Conservation (phyloP, 2,888 invertebrate genomes). For the Sylvicola fuscatus region DNA sequence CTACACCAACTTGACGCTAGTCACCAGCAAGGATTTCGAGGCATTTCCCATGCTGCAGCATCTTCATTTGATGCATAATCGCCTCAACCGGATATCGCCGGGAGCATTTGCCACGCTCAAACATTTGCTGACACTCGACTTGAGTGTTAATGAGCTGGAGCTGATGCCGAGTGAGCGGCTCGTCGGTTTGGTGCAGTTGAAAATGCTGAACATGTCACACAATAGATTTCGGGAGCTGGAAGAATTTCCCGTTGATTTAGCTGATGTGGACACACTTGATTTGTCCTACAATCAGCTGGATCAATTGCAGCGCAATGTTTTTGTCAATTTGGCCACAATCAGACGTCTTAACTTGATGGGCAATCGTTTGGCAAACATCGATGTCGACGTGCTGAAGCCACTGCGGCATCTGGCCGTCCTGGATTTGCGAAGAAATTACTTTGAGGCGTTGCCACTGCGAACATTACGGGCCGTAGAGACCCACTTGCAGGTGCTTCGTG, state of each 20-base stretch:
- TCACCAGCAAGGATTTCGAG: conserved; percentile 70
- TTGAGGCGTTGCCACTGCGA: conserved; percentile 58
- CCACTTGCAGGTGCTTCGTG: conserved; percentile 51
- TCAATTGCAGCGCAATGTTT: conserved; percentile 51
- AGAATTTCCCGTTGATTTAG: conserved; percentile 59
- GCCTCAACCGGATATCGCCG: conserved; percentile 59
- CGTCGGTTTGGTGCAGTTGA: conserved; percentile 50
- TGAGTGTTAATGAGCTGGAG: conserved; percentile 66
- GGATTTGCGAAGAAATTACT: conserved; percentile 65
- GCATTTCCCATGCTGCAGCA: conserved; percentile 60
- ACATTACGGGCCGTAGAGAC: conserved; percentile 62
- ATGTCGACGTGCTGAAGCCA: conserved; percentile 55
- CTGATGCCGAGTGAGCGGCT: conserved; percentile 66
- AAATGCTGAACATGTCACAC: conserved; percentile 61
- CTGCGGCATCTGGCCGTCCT: conserved; percentile 53
- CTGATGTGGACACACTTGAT: conserved; percentile 57
- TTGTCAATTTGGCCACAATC: conserved; percentile 54
- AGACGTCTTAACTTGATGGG: conserved; percentile 59
- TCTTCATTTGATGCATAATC: conserved; percentile 49
- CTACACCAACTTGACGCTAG: conserved; percentile 58
- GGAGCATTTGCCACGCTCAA: conserved; percentile 63
- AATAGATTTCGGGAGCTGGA: conserved; percentile 64
- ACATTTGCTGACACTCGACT: conserved; percentile 54
- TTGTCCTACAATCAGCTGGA: conserved; percentile 67
- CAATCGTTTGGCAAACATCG: conserved; percentile 61